These are phyloP conservation scores for Labroides dimidiatus DNA, from an alignment of 2,797 vertebrate species.

Conservation along the genomic window DNA sequence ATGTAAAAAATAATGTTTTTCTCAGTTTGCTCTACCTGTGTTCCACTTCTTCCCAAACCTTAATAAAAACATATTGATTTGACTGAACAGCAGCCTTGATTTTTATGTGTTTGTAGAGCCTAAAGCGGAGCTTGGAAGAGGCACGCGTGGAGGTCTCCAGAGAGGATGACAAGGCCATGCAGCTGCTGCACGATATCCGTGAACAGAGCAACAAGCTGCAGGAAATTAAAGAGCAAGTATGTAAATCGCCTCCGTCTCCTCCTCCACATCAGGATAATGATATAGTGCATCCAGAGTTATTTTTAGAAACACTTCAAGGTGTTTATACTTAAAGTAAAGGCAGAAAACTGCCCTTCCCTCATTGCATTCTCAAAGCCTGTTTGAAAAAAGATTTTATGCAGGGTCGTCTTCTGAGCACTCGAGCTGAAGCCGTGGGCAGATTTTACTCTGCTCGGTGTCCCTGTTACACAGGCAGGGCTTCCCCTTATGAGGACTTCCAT, in stretches of 20 bases:
- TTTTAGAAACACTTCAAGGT: conserved; percentile 35
- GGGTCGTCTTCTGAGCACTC: background rate
- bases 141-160: conserved; percentile 98
- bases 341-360: background rate
- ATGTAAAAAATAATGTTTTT: background rate
- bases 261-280: conserved; percentile 39
- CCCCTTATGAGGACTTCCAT: conserved; percentile 59
- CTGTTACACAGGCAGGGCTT: conserved; percentile 54
- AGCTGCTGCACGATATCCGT: conserved; percentile 98
- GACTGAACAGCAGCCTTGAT: conserved; percentile 17
- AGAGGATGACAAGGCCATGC: conserved; percentile 98
- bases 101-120: conserved; percentile 88
- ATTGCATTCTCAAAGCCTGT: conserved; percentile 1
- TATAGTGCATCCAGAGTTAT: conserved; percentile 24
- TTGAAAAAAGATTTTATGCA: conserved; percentile 3
- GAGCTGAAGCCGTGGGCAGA: conserved; percentile 28
- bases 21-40: background rate
- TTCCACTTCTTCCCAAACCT: background rate
- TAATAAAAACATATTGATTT: conserved; percentile 6
- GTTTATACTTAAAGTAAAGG: conserved; percentile 26
- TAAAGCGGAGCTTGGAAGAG: conserved; percentile 98
- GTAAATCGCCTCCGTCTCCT: conserved; percentile 37
- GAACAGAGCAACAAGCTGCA: conserved; percentile 99
- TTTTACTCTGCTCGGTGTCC: conserved; percentile 26
- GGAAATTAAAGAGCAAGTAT: conserved; percentile 99